Conservation (phyloP, 2,888 invertebrate species). For the Watsonalla cultraria region DNA sequence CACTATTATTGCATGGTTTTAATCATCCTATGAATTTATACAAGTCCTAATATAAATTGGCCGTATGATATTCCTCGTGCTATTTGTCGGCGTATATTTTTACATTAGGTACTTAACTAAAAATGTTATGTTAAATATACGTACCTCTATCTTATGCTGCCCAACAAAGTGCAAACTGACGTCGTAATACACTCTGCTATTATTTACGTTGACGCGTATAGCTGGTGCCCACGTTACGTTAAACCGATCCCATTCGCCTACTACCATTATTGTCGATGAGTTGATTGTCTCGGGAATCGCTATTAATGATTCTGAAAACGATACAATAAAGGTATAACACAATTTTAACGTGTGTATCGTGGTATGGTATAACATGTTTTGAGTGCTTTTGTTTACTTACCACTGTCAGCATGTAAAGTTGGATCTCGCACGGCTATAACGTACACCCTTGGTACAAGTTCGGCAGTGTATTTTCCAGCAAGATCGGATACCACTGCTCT, state of each 20-base stretch:
- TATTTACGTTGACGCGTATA: slow-evolving; percentile 87
- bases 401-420: slow-evolving; percentile 80
- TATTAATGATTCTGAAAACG: slow-evolving; percentile 62
- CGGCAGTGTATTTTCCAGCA: slow-evolving; percentile 85
- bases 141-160: slow-evolving; percentile 79
- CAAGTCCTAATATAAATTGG: too few relatives aligned
- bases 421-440: slow-evolving; percentile 86
- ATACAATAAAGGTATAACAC: not conserved
- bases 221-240: slow-evolving; percentile 91
- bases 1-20: too few relatives aligned
- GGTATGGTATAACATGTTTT: not conserved
- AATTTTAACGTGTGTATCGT: not conserved
- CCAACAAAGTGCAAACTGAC: slow-evolving; percentile 81
- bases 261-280: slow-evolving; percentile 81
- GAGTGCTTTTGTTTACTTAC: slow-evolving; percentile 39
- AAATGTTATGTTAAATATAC: slow-evolving; percentile 18
- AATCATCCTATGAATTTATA: too few relatives aligned
- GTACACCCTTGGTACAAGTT: slow-evolving; percentile 81
- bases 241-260: slow-evolving; percentile 88
- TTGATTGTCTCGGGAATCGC: slow-evolving; percentile 88
- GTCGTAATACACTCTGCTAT: slow-evolving; percentile 90
- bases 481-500: slow-evolving; percentile 88
- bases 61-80: too few relatives aligned
- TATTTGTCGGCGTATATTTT: too few relatives aligned
- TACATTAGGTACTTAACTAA: too few relatives aligned